Base-by-base conservation (phyloP, 2,888 invertebrate genomes). In the Blastobasis adustella region DNA sequence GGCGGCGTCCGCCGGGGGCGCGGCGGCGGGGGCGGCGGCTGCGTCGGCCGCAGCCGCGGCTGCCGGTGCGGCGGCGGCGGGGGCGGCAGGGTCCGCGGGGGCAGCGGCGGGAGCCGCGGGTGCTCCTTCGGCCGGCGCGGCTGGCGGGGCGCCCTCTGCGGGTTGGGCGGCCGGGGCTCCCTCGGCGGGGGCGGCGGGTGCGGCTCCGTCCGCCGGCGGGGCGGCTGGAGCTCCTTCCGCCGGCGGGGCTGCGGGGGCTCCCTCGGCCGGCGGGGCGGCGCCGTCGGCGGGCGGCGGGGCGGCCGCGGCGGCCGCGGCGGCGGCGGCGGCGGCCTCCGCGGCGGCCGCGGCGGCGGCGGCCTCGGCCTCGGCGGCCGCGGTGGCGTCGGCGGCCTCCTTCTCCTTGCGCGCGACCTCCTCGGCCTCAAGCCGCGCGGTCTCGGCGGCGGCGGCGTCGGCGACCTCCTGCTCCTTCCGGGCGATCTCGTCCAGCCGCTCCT, bases 61-160 rank as follows among this genome's bases (percentile, higher is more conserved):
- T 0, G 70, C 60, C 0, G 66, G 66, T 5, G 64, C 63, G 9
- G 53, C 56, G 0, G 55, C 46, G 0, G 50, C 57, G 1, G 77
- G 67, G 4, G 73, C 69, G 7, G 67, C 67, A 9, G 67, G 76
- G n/a, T 66, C 69, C 5, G 69, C 72, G 6, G 75, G 61, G 4
- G 69, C 46, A 5, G 64, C 63, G 9, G 53, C 55, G 1, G 55
- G 47, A 0, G 50, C 57, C 1, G 77, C 67, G 4, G 73, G 69
- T 6, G 67, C 67, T n/a, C 67, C 76, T 10, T 67, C 69, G 5
- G 68, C 73, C 6, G 75, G 61, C 4, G 70, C 46, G 41, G 7
- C 41, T 55, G 65, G 55, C 0, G 76, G 69, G 9, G 74, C 71
- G 1, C 67, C 76, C 36, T 69, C 70, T 8, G 67, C 72, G 7